These are phyloP conservation scores for Rhingia campestris DNA, from an alignment of 2,888 invertebrate genomes.

Conservation along the genomic window DNA sequence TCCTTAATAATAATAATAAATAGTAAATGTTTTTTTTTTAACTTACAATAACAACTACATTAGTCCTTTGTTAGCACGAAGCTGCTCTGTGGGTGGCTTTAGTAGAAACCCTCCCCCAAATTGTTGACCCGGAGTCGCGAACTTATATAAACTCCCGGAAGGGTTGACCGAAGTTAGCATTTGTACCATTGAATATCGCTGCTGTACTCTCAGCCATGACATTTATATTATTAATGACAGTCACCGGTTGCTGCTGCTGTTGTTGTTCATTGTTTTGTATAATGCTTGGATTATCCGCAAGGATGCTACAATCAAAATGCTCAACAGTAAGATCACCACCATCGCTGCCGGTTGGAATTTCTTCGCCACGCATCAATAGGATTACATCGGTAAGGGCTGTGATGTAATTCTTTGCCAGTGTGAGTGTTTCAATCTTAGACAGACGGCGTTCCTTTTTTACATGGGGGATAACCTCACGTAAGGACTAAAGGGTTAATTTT, in stretches of 20 bases:
- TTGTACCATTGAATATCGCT: slow-evolving; percentile 77
- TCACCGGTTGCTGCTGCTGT: slow-evolving; percentile 75
- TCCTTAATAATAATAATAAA: slow-evolving; percentile 57
- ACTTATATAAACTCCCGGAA: slow-evolving; percentile 82
- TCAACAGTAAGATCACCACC: slow-evolving; percentile 74
- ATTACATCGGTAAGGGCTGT: slow-evolving; percentile 94
- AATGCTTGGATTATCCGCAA: slow-evolving; percentile 78
- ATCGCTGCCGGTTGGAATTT: slow-evolving; percentile 74
- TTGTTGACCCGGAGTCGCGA: slow-evolving; percentile 41
- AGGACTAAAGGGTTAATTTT: slow-evolving; percentile 84
- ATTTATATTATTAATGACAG: slow-evolving; percentile 75
- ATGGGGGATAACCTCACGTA: slow-evolving; percentile 93
- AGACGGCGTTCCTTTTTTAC: slow-evolving; percentile 92
- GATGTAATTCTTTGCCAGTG: slow-evolving; percentile 94
- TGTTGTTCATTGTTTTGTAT: slow-evolving; percentile 76
- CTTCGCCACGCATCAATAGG: slow-evolving; percentile 88
- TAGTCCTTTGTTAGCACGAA: slow-evolving; percentile 40
- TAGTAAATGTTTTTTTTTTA: slow-evolving; percentile 44
- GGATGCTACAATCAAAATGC: slow-evolving; percentile 79
- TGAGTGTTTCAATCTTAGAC: slow-evolving; percentile 94
- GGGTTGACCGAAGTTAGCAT: slow-evolving; percentile 81
- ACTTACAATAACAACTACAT: slow-evolving; percentile 60
- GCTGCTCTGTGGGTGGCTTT: slow-evolving; percentile 8
- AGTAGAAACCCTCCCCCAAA: slow-evolving; percentile 44
- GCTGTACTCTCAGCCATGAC: slow-evolving; percentile 74